phyloP scores from a whole-genome alignment of 2,888 invertebrate genomes.

The Myopa testacea region DNA sequence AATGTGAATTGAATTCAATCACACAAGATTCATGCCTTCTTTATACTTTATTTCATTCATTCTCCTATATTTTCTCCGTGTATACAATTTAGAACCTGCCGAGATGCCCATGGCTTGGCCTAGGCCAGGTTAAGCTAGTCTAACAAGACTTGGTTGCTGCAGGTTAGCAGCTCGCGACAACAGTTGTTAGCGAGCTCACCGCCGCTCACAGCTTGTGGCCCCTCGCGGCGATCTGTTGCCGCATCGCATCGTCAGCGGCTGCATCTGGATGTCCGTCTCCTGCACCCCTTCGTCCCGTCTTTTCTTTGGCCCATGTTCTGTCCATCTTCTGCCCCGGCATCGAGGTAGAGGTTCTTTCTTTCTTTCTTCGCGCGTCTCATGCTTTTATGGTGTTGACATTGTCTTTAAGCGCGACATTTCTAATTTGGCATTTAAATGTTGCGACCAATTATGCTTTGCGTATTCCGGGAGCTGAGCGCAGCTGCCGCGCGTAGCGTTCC shows the following conservation, averaged over 20 bases:
- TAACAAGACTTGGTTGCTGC: slow-evolving; percentile 5
- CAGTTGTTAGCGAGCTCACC: background rate
- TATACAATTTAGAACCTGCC: background rate
- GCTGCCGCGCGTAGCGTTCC: background rate
- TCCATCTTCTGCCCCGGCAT: background rate
- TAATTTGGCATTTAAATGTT: slow-evolving; percentile 56
- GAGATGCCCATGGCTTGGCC: background rate
- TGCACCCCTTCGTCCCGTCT: background rate
- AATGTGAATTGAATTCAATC: no score
- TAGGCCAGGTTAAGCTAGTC: background rate
- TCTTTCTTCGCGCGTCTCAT: slow-evolving; percentile 8
- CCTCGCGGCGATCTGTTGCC: background rate
- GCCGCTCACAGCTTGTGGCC: background rate
- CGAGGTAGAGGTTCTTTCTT: background rate
- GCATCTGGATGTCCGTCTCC: background rate
- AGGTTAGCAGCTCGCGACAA: background rate
- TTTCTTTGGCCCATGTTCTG: no score
- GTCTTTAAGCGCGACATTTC: slow-evolving; percentile 55
- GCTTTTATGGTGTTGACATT: slow-evolving; percentile 52
- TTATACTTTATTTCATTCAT: no score
- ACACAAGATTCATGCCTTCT: no score
- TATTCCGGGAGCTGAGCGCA: slow-evolving; percentile 25
- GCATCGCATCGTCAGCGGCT: background rate
- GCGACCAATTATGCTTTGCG: slow-evolving; percentile 51
- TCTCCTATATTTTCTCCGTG: background rate